Base-by-base conservation (phyloP, 1,140 invertebrate species). In the Zaprionus kolodkinae region DNA sequence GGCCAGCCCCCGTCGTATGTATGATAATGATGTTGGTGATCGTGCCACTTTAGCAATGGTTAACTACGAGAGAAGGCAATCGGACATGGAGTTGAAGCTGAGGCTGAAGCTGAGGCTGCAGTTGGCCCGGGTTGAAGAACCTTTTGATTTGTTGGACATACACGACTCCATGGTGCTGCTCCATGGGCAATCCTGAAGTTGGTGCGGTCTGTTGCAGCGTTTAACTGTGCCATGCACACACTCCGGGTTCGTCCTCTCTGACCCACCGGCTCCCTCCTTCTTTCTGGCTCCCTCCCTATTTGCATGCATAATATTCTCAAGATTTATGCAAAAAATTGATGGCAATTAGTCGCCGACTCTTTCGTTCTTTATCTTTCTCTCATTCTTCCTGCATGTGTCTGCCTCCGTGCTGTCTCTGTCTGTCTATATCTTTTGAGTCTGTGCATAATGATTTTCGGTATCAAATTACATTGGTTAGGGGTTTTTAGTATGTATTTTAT, bases 241-340 rank as follows among this genome's bases (percentile, higher is more conserved):
- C 56, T 52, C 35, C 70, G 40, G 6, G 30, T 38, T 38, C 33
- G 12, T 30, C 6, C 36, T 43, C 27, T 30, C 3, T 30, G 27
- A 21, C 17, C 17, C 30, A 15, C 25, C 25, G n/a, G 21, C 55
- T 61, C 27, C 48, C 30, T 21, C 27, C 27, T n/a, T n/a, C n/a
- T n/a, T n/a, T n/a, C 21, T 40, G n/a, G 21, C 55, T 61, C 27
- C 48, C 30, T 21, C 27, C 27, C 27, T 30, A 55, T 52, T 66
- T 84, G 74, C 81, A 84, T 88, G 85, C 85, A 89, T 88, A 89
- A 89, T 88, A 88, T 76, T 79, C 59, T 59, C 85, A 89, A 88
- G 85, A 88, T 88, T 88, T 88, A 88, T 88, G 81, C 85, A 88
- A 84, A 89, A 87, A 88, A 89, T 88, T 89, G 81, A 89, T 88